phyloP scores from a whole-genome alignment of 2,113 vertebrate genomes.

The Corydoras sp. region DNA sequence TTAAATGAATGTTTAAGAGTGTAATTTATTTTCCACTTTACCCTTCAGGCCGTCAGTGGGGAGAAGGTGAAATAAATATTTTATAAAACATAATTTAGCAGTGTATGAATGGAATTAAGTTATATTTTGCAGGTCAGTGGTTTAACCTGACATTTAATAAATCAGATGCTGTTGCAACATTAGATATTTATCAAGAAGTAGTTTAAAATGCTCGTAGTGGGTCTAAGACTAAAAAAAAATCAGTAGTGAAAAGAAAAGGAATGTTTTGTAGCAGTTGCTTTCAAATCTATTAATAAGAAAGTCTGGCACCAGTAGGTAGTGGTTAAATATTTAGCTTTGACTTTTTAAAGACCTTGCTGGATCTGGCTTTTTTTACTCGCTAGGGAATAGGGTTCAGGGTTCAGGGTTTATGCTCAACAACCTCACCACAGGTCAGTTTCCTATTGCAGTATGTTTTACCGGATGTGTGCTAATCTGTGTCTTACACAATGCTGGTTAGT shows the following conservation, averaged over 20 bases:
- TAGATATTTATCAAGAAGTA: conserved; percentile 1
- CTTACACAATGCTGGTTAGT: too few species aligned
- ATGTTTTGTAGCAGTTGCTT: not conserved
- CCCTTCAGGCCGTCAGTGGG: too few species aligned
- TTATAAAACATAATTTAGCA: not conserved
- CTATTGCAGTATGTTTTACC: not conserved
- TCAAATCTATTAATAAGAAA: not conserved
- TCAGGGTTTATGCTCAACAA: not conserved
- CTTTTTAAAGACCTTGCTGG: not conserved
- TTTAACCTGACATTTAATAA: conserved; percentile 11
- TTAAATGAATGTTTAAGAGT: not conserved
- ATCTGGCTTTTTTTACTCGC: not conserved
- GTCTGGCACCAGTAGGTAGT: not conserved
- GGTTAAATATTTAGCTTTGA: conserved; percentile 24
- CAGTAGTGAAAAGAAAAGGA: too few species aligned
- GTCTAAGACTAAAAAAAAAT: not conserved
- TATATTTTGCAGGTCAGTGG: not conserved
- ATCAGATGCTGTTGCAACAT: conserved; percentile 1
- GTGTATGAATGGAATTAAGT: not conserved
- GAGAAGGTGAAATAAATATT: not conserved
- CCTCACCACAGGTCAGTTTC: not conserved
- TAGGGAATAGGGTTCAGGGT: not conserved
- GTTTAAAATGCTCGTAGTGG: not conserved
- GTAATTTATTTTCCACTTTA: too few species aligned
- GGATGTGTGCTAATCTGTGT: too few species aligned